Evolutionary conservation across 2,888 invertebrate genomes (phyloP).

Genomic region (Neoitamus cyanurus): DNA sequence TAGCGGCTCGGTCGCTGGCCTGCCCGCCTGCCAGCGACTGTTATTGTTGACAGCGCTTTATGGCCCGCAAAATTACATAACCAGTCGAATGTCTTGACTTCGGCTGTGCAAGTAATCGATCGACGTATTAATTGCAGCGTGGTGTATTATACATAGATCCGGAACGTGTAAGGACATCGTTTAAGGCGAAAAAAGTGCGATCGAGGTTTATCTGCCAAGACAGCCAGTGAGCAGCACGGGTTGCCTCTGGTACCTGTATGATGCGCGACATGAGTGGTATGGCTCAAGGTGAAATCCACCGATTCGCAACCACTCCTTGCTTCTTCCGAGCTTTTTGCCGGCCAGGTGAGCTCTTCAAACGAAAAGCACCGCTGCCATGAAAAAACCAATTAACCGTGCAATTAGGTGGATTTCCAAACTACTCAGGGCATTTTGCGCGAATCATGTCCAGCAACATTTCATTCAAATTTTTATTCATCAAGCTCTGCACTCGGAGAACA

Average conservation of each 20-base stretch:
- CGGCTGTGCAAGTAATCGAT: background rate
- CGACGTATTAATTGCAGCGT: background rate
- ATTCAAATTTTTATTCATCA: background rate
- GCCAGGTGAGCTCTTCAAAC: background rate
- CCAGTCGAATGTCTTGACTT: background rate
- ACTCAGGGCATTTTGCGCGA: background rate
- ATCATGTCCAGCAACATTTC: background rate
- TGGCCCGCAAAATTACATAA: slow-evolving; percentile 10
- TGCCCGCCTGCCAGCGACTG: background rate
- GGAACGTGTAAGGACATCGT: slow-evolving; percentile 18
- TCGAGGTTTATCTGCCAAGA: background rate
- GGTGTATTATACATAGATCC: slow-evolving; percentile 9
- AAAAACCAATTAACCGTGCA: slow-evolving; percentile 1
- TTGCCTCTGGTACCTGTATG: background rate
- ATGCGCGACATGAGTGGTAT: background rate
- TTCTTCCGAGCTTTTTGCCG: background rate
- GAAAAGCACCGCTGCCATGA: background rate
- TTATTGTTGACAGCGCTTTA: slow-evolving; percentile 35
- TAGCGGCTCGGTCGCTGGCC: slow-evolving; percentile 26
- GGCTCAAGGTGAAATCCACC: background rate
- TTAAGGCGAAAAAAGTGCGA: background rate
- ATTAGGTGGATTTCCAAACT: background rate
- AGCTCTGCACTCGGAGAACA: background rate
- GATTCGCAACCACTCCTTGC: background rate
- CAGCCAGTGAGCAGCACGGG: background rate